Conservation (phyloP, 2,797 vertebrate genomes). For the Pelobates cultripes region DNA sequence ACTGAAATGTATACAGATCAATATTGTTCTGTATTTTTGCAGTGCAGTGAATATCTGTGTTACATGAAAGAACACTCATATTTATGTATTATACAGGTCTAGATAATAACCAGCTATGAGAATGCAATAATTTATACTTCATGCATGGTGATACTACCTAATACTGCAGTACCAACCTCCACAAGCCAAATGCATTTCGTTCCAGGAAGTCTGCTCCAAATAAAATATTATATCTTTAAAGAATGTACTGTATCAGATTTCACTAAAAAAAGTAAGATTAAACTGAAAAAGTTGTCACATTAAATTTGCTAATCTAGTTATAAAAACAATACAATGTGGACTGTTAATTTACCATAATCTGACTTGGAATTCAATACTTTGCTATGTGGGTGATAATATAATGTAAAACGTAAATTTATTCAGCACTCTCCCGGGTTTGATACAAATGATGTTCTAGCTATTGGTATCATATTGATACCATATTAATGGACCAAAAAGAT, state of each 20-base stretch:
- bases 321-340: not conserved
- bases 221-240: too few relatives aligned
- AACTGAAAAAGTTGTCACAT: too few relatives aligned
- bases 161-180: constrained; percentile 6
- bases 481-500: too few relatives aligned
- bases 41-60: constrained; percentile 25
- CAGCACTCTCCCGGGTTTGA: too few relatives aligned
- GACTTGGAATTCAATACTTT: too few relatives aligned
- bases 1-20: constrained; percentile 49
- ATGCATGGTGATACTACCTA: constrained; percentile 2
- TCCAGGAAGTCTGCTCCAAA: not conserved
- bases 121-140: constrained; percentile 15
- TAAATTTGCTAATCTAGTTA: not conserved
- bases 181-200: constrained; percentile 2
- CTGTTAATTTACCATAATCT: too few relatives aligned
- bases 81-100: constrained; percentile 19
- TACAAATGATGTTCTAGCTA: too few relatives aligned
- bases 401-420: too few relatives aligned
- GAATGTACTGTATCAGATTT: too few relatives aligned
- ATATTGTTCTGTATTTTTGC: constrained; percentile 31
- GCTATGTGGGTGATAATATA: too few relatives aligned
- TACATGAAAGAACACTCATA: constrained; percentile 31
- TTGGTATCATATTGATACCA: too few relatives aligned
- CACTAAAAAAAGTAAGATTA: too few relatives aligned
- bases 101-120: constrained; percentile 7